Conservation (phyloP, 2,113 vertebrate genomes). For the Xenopus tropicalis region UCB_Xtro_10.0 CM004449.2:83453501-83454000, state of each 20-base stretch:
- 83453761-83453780: conserved; percentile 23
- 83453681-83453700: conserved; percentile 40
- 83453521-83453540: too few species aligned
- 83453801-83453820: conserved; percentile 15
- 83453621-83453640: conserved; percentile 25
- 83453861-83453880: too few species aligned
- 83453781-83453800: conserved; percentile 32
- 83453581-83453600: conserved; percentile 34
- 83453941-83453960: too few species aligned
- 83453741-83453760: conserved; percentile 31
- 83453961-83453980: too few species aligned
- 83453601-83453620: conserved; percentile 41
- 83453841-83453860: conserved; percentile 20
- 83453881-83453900: too few species aligned
- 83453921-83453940: too few species aligned
- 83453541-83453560: conserved; percentile 1
- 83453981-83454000: too few species aligned
- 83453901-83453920: too few species aligned
- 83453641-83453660: conserved; percentile 43
- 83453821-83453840: conserved; percentile 10
- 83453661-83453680: conserved; percentile 31
- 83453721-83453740: conserved; percentile 39
- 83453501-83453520: too few species aligned
- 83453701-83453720: conserved; percentile 44
- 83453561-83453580: conserved; percentile 35